Base-by-base conservation (phyloP, 2,888 invertebrate species). In the Amaurobius ferox region DNA sequence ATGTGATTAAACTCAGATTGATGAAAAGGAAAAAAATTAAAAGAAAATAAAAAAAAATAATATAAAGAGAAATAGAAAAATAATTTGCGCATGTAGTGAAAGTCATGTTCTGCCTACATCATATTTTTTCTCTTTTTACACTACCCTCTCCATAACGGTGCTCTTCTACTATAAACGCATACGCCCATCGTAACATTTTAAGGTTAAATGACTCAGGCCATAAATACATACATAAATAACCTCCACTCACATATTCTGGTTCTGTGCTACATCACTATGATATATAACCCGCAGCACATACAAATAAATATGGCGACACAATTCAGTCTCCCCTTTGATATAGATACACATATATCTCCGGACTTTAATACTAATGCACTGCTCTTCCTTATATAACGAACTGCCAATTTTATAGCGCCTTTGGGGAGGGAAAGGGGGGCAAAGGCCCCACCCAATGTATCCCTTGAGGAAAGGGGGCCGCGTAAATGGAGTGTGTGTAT, bases 361-460 rank as follows among this genome's bases (percentile, higher is more conserved):
- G 66, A 23, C 72, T 26, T 44, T 66, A 35, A 67, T 74, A 74
- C 68, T 83, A 77, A 76, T 76, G 48, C 70, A 40, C 81, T 62
- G 61, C 32, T 26, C 44, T 32, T 44, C 16, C 48, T 39, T 70
- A 67, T 78, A 78, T 79, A 78, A 79, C 72, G 29, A 72, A 79
- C 72, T 85, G 85, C 70, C 78, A 78, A 85, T 85, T 79, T 85
- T 85, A 85, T 85, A 72, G 79, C 68, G 78, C 79, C 78, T 72
- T 73, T 72, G 85, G 67, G 78, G 78, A 35, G 30, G 11, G 30
- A 35, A 39, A n/a, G 35, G 64, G 32, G 39, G 35, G 78, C 9
- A 2, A 16, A 68, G 79, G 74, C 74, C 68, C 29, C 68, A 68
- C 81, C 81, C 76, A 68, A 67, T 39, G 35, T 48, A 19, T 71